Base-by-base conservation (phyloP, 1,140 invertebrate species). In the Pteromalus puparum region DNA sequence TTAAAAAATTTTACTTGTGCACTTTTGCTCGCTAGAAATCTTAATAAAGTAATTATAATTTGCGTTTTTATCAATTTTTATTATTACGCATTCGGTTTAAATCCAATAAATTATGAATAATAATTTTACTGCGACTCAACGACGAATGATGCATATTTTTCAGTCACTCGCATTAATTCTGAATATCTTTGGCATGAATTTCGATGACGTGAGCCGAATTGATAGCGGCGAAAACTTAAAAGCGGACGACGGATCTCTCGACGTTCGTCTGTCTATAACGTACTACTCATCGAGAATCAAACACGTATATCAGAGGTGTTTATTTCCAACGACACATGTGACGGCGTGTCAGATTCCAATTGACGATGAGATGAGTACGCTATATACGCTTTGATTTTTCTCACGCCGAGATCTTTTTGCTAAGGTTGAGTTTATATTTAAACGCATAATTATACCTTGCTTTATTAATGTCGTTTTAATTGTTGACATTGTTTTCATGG, bases 271-370 rank as follows among this genome's bases (percentile, higher is more conserved):
- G 53, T 13, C 28, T 83, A n/a, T 10, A 76, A 76, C 13, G 38
- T 65, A 78, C 46, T 65, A 48, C 26, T 83, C 82, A 79, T 78
- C 67, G 28, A 73, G 28, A 83, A 61, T 79, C 48, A 83, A 83
- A 83, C 15, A 78, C 12, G 30, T 38, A 83, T 83, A 83, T 83
- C 76, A 53, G 26, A 70, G 46, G 42, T 79, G 30, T 73, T 83
- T 79, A 79, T 79, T 83, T 61, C n/a, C 34, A n/a, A 38, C 67
- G 65, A 34, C 65, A 53, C 67, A 53, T 30, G 67, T 79, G 46
- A 73, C 24, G 10, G 6, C 38, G 28, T 79, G 76, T 72, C 75
- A 73, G 15, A 61, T 79, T 70, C 15, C 38, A 78, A 83, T 83
- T 61, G 76, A 42, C 72, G 28, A 83, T 61, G 34, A 72, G 15